Evolutionary conservation across 2,797 vertebrate genomes (phyloP).

Genomic region (Erpetoichthys calabaricus): DNA sequence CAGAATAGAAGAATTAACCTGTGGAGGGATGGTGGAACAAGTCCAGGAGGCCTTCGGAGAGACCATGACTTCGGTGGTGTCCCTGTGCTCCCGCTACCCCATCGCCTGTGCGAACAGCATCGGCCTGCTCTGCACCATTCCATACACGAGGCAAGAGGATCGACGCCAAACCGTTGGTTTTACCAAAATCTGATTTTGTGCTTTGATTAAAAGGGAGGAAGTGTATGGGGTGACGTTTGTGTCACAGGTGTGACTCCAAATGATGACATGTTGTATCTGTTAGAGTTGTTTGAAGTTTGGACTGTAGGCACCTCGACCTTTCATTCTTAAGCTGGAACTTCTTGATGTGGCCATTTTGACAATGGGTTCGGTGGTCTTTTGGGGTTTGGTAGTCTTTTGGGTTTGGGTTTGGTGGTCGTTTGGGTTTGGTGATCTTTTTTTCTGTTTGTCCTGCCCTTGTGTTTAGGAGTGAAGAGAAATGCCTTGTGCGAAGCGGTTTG

Average conservation of each 20-base stretch:
- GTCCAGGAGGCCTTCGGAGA: slow-evolving; percentile 96
- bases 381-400: too few relatives aligned
- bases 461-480: slow-evolving; percentile 89
- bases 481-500: slow-evolving; percentile 86
- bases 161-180: not conserved
- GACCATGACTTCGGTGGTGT: slow-evolving; percentile 95
- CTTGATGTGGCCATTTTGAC: too few relatives aligned
- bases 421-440: too few relatives aligned
- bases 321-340: too few relatives aligned
- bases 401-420: too few relatives aligned
- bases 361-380: too few relatives aligned
- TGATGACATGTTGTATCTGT: too few relatives aligned
- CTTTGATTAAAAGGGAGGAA: not conserved
- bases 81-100: slow-evolving; percentile 87
- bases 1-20: slow-evolving; percentile 92
- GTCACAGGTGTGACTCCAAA: not conserved
- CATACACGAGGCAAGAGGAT: slow-evolving; percentile 75
- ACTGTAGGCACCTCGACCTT: too few relatives aligned
- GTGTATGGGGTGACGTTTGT: not conserved
- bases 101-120: slow-evolving; percentile 97
- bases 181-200: too few relatives aligned
- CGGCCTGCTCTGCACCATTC: slow-evolving; percentile 88
- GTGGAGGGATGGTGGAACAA: slow-evolving; percentile 96
- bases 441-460: not conserved
- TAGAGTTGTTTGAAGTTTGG: too few relatives aligned